A percentile compares a stretch with the other conserved stretches of the same genome.
Conservation (phyloP, 2,888 invertebrate genomes). For the Sinhomidia bicolor region DNA sequence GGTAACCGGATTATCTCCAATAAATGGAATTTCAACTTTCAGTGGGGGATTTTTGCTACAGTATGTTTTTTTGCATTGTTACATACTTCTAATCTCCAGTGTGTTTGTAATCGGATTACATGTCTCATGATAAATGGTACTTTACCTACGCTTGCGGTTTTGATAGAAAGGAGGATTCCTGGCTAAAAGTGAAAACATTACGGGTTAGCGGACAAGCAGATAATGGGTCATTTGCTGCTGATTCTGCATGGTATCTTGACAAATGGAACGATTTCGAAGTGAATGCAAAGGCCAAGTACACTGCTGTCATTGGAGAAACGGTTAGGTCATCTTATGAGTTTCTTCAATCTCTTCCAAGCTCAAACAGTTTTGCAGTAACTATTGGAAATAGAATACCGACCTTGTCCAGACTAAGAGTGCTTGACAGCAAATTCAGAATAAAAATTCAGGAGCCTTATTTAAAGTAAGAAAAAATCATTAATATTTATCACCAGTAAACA, state of each 20-base stretch:
- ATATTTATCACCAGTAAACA: neutral
- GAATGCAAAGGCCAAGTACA: constrained; percentile 71
- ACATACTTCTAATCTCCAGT: neutral
- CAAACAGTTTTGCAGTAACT: constrained; percentile 74
- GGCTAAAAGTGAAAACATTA: constrained; percentile 74
- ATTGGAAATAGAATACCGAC: constrained; percentile 77
- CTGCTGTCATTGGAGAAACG: constrained; percentile 13
- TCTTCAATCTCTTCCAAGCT: constrained; percentile 19
- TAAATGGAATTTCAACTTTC: constrained; percentile 59
- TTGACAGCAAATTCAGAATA: constrained; percentile 70
- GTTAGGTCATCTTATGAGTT: constrained; percentile 26
- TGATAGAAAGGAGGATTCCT: constrained; percentile 50
- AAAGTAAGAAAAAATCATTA: constrained; percentile 25
- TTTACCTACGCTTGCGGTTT: neutral
- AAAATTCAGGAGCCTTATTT: constrained; percentile 57
- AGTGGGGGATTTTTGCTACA: constrained; percentile 66
- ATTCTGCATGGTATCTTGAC: constrained; percentile 75
- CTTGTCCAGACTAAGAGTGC: constrained; percentile 55
- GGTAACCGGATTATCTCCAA: constrained; percentile 73
- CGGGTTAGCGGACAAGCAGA: constrained; percentile 71
- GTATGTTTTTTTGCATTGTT: no score
- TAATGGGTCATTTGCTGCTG: constrained; percentile 70
- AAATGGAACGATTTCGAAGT: constrained; percentile 77
- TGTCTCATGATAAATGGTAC: neutral
- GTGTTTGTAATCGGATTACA: constrained; percentile 18